phyloP scores from a whole-genome alignment of 2,888 invertebrate genomes.

The Spisula solida region DNA sequence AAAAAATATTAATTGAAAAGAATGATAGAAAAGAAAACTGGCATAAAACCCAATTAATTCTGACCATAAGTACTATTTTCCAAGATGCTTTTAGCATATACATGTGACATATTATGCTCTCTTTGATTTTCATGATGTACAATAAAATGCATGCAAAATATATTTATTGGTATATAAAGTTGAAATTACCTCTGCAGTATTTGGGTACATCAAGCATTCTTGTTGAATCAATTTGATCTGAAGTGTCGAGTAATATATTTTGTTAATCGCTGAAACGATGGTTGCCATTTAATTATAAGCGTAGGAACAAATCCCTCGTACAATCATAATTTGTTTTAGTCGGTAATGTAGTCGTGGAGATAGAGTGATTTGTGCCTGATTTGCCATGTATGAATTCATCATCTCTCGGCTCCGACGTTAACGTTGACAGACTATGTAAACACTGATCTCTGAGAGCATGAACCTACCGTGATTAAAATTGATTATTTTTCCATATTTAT shows the following conservation, averaged over 20 bases:
- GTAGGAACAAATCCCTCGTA: slow-evolving; percentile 50
- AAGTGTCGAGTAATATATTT: slow-evolving; percentile 31
- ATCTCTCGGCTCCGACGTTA: slow-evolving; percentile 53
- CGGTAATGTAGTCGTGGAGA: slow-evolving; percentile 58
- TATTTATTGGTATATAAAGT: no score
- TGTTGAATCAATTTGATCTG: background rate
- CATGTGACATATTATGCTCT: no score
- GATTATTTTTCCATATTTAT: slow-evolving; percentile 79
- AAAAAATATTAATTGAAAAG: no score
- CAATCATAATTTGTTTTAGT: slow-evolving; percentile 67
- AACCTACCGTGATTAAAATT: slow-evolving; percentile 83
- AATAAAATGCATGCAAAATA: no score
- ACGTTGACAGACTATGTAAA: slow-evolving; percentile 75
- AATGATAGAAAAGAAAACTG: no score
- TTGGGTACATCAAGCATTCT: background rate
- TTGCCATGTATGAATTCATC: slow-evolving; percentile 71
- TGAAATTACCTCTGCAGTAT: no score
- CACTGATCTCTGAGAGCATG: slow-evolving; percentile 78
- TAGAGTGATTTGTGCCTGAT: slow-evolving; percentile 66
- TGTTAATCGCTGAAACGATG: slow-evolving; percentile 50
- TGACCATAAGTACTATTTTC: no score
- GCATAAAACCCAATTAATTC: no score
- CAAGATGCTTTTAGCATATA: no score
- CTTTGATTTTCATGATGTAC: no score
- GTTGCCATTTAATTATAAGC: slow-evolving; percentile 56